A percentile compares a stretch with the other conserved stretches of the same genome.
phyloP scores from a whole-genome alignment of 2,113 vertebrate species.

The Rhinolophus sinicus region DNA sequence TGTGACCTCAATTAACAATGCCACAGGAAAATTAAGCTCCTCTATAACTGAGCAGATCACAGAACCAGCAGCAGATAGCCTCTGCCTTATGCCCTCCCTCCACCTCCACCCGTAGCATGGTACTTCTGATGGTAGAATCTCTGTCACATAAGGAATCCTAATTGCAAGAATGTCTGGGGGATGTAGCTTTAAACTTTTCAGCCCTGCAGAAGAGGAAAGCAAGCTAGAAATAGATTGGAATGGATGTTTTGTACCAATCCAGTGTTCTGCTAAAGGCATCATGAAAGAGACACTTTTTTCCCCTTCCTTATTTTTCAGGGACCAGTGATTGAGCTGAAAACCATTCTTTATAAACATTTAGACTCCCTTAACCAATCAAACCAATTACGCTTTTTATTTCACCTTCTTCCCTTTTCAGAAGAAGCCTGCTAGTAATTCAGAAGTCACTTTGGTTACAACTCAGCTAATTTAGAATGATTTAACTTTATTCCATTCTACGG shows the following conservation, averaged over 20 bases:
- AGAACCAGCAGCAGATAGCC: not conserved
- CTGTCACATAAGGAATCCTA: not conserved
- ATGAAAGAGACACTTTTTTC: not conserved
- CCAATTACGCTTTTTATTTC: not conserved
- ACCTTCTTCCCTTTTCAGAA: not conserved
- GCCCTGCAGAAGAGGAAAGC: not conserved
- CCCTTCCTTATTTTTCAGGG: not conserved
- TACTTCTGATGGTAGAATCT: not conserved
- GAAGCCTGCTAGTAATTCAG: not conserved
- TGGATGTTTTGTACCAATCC: not conserved
- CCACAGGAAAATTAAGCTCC: not conserved
- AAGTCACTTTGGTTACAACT: not conserved
- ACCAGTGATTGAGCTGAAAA: not conserved
- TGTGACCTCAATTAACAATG: not conserved
- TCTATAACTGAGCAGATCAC: not conserved
- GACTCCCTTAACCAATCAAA: not conserved
- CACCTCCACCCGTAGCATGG: not conserved
- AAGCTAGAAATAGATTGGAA: not conserved
- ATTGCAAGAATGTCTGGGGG: not conserved
- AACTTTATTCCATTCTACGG: not conserved
- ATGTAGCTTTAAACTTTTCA: not conserved
- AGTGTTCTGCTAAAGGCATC: not conserved
- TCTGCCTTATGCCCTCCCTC: fast-evolving
- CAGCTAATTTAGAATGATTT: not conserved
- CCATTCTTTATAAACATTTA: not conserved